Conservation (phyloP, 2,113 vertebrate species). For the Centropus unirufus region DNA sequence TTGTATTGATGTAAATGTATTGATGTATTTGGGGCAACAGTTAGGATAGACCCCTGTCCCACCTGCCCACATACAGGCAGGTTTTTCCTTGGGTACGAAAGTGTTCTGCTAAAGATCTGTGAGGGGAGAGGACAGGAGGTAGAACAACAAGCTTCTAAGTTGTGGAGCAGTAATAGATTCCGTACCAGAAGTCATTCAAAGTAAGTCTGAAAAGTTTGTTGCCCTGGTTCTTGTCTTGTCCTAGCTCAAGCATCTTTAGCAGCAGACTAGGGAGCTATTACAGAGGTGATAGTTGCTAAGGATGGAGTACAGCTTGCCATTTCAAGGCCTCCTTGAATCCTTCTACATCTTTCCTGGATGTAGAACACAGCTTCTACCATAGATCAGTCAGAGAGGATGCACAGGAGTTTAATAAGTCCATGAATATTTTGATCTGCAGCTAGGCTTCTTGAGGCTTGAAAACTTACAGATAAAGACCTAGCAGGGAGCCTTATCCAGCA, state of each 20-base stretch:
- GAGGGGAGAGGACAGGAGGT: neutral
- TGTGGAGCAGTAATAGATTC: neutral
- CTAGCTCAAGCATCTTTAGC: neutral
- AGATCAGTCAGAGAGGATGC: neutral
- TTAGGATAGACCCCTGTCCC: neutral
- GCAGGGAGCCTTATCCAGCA: neutral
- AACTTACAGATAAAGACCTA: neutral
- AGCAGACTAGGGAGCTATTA: neutral
- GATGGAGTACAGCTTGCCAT: neutral
- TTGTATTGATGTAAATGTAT: too few relatives aligned
- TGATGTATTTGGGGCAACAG: conserved; percentile 31
- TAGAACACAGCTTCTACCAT: neutral
- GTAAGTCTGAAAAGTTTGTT: neutral
- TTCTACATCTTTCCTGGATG: neutral
- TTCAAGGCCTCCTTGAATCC: neutral
- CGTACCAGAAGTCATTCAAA: neutral
- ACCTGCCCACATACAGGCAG: neutral
- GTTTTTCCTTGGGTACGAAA: neutral
- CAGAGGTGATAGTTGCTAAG: neutral
- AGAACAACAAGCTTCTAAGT: neutral
- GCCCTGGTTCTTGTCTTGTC: neutral
- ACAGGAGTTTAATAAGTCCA: neutral
- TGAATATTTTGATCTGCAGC: neutral
- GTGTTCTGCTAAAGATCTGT: neutral
- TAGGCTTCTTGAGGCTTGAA: neutral